These are phyloP conservation scores for Neoascia interrupta DNA, from an alignment of 2,888 invertebrate genomes.

Conservation along the genomic window DNA sequence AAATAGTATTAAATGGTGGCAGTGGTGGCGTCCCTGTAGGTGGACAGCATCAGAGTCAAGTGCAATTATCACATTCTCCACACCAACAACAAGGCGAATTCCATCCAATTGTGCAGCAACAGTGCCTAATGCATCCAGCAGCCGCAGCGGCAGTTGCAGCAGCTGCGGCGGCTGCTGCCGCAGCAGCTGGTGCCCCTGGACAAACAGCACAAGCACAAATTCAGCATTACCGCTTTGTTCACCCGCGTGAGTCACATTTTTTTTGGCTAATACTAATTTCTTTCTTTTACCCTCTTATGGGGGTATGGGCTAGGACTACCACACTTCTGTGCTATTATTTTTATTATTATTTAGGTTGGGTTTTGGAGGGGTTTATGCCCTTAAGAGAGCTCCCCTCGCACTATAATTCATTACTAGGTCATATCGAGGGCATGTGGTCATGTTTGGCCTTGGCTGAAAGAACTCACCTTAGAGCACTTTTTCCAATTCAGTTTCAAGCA, in stretches of 20 bases:
- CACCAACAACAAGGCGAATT: conserved; percentile 55
- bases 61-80: conserved; percentile 59
- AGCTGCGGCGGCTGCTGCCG: conserved; percentile 50
- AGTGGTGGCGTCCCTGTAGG: conserved; percentile 26
- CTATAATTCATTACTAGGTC: no score
- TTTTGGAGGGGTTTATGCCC: no score
- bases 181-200: conserved; percentile 42
- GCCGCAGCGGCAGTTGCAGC: conserved; percentile 52
- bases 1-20: conserved; percentile 46
- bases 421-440: no score
- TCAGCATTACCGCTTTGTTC: conserved; percentile 54
- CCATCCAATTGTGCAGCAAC: conserved; percentile 60
- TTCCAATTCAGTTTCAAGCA: no score
- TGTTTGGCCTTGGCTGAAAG: no score
- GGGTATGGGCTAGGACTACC: no score
- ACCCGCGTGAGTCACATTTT: conserved; percentile 66
- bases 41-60: conserved; percentile 54
- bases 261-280: no score
- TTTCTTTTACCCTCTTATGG: no score
- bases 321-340: no score
- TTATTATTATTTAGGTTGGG: no score
- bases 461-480: no score
- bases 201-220: conserved; percentile 54
- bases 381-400: no score
- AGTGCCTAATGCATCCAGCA: conserved; percentile 58